phyloP scores from a whole-genome alignment of 2,888 invertebrate genomes.

The Flexamia atlantica region DNA sequence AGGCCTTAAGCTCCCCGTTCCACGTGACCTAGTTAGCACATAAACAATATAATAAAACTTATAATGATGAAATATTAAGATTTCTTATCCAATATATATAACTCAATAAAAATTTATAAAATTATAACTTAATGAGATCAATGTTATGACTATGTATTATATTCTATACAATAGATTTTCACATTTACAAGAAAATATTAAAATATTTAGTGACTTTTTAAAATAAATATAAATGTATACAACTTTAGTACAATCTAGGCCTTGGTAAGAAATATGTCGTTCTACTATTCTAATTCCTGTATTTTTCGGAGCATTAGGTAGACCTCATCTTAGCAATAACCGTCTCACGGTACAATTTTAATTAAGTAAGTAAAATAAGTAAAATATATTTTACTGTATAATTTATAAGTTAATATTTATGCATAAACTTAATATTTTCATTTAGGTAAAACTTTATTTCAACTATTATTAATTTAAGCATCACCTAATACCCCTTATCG shows the following conservation, averaged over 20 bases:
- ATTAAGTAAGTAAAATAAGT: too few species aligned
- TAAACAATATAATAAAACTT: background rate
- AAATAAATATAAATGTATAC: background rate
- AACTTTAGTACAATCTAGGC: slow-evolving; percentile 16
- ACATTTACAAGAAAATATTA: too few species aligned
- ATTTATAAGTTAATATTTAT: too few species aligned
- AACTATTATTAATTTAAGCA: too few species aligned
- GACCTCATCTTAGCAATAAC: too few species aligned
- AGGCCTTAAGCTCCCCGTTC: slow-evolving; percentile 30
- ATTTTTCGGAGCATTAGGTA: background rate
- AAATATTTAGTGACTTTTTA: background rate
- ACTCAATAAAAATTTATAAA: background rate
- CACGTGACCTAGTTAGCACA: slow-evolving; percentile 33
- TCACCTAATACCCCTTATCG: too few species aligned
- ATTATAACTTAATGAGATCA: slow-evolving; percentile 16
- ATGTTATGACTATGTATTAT: background rate
- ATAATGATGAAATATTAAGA: background rate
- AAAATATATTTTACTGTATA: too few species aligned
- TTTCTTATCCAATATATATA: background rate
- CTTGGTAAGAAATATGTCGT: background rate
- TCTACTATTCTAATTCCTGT: background rate
- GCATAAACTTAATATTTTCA: too few species aligned
- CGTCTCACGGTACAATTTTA: too few species aligned
- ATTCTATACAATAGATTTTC: too few species aligned
- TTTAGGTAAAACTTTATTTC: too few species aligned